These are phyloP conservation scores for Paratrypauchen microcephalus DNA, from an alignment of 2,797 vertebrate genomes.

Conservation along the genomic window DNA sequence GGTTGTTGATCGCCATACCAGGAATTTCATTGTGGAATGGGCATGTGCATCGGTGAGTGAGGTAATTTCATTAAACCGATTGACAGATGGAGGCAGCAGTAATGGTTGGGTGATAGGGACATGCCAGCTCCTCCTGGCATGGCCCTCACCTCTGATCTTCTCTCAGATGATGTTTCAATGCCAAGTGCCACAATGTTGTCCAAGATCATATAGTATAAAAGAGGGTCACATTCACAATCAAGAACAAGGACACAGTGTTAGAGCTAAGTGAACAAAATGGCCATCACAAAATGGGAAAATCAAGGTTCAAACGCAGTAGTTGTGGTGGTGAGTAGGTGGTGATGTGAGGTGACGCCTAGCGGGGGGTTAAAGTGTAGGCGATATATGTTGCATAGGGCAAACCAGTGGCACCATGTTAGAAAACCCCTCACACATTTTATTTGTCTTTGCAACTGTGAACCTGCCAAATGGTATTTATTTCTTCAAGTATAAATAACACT, in stretches of 20 bases:
- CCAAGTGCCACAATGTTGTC: slow-evolving; percentile 25
- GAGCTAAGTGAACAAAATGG: slow-evolving; percentile 12
- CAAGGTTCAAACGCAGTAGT: slow-evolving; percentile 28
- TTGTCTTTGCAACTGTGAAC: slow-evolving; percentile 20
- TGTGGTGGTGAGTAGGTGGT: slow-evolving; percentile 66
- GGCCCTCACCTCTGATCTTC: slow-evolving; percentile 54
- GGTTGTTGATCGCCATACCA: slow-evolving; percentile 12
- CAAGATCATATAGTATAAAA: slow-evolving; percentile 22
- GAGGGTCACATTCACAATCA: slow-evolving; percentile 26
- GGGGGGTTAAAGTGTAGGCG: slow-evolving; percentile 42
- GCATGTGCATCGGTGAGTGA: slow-evolving; percentile 58
- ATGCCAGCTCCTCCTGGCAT: slow-evolving; percentile 77
- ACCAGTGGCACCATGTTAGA: slow-evolving; percentile 25
- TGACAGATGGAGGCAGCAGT: slow-evolving; percentile 80
- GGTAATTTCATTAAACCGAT: slow-evolving; percentile 92
- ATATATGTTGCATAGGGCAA: slow-evolving; percentile 28
- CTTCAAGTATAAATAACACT: slow-evolving; percentile 12
- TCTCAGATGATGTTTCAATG: slow-evolving; percentile 48
- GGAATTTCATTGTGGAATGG: slow-evolving; percentile 55
- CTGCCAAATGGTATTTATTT: slow-evolving; percentile 18
- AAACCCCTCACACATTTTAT: slow-evolving; percentile 23
- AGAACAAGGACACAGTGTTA: slow-evolving; percentile 6
- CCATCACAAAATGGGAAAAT: slow-evolving; percentile 21
- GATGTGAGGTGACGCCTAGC: slow-evolving; percentile 28
- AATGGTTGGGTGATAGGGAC: slow-evolving; percentile 76